Percentiles rank a stretch among this genome's conserved stretches.
Conservation (phyloP, 2,888 invertebrate species). For the Alcis repandata region DNA sequence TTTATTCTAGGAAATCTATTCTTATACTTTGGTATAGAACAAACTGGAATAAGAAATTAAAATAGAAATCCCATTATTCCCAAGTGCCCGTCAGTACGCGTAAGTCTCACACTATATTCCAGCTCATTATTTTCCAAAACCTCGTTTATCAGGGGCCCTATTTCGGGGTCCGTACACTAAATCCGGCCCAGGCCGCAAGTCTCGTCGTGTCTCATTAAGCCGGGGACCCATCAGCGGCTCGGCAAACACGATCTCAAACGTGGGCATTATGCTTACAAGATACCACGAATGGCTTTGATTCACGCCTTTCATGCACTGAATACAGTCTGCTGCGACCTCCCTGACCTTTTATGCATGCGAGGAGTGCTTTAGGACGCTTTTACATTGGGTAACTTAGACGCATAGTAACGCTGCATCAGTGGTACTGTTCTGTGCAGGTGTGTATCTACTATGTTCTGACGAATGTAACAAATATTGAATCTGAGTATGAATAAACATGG, state of each 20-base stretch:
- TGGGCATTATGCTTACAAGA: constrained; percentile 44
- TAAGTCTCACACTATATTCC: neutral
- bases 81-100: no score
- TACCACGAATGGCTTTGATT: constrained; percentile 41
- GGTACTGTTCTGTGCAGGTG: no score
- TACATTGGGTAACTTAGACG: neutral
- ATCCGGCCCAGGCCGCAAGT: constrained; percentile 12
- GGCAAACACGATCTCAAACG: constrained; percentile 46
- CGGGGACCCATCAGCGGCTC: constrained; percentile 41
- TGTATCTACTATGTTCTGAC: no score
- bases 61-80: neutral
- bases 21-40: neutral
- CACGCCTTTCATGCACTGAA: constrained; percentile 33
- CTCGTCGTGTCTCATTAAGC: constrained; percentile 39
- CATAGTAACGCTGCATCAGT: neutral
- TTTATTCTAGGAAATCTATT: no score
- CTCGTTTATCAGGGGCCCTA: neutral
- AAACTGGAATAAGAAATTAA: neutral
- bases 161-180: neutral
- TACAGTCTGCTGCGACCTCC: constrained; percentile 31
- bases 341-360: constrained; percentile 28
- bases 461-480: no score
- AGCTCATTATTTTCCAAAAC: neutral
- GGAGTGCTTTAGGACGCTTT: constrained; percentile 6
- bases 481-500: no score